Evolutionary conservation across 2,888 invertebrate species (phyloP).

Genomic region (Drosophila merina): DNA sequence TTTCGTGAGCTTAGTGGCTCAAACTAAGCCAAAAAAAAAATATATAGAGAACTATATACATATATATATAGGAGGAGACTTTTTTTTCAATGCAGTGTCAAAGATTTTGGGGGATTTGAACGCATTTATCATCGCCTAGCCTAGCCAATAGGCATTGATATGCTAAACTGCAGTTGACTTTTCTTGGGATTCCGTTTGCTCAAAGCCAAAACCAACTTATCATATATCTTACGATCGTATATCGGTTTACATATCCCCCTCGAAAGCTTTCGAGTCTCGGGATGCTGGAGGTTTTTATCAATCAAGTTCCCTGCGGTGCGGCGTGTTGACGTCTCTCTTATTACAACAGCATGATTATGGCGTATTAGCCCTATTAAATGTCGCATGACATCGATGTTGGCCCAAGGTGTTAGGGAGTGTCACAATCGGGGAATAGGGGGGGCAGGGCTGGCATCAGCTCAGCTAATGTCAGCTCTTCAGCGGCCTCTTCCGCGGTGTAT

Average conservation of each 20-base stretch:
- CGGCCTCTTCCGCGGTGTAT: neutral
- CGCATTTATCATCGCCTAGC: conserved; percentile 69
- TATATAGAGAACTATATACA: neutral
- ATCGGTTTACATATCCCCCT: conserved; percentile 30
- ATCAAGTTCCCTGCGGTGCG: conserved; percentile 72
- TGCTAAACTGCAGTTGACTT: conserved; percentile 50
- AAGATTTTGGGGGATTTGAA: conserved; percentile 50
- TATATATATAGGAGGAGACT: neutral
- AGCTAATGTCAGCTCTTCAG: conserved; percentile 13
- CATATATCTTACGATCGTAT: conserved; percentile 11
- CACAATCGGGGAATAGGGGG: conserved; percentile 43
- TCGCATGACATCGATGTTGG: conserved; percentile 56
- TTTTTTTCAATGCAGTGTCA: conserved; percentile 39
- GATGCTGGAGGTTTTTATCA: conserved; percentile 55
- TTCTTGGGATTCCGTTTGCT: conserved; percentile 21
- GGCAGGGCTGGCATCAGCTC: neutral
- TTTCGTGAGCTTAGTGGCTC: conserved; percentile 44
- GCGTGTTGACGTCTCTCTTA: conserved; percentile 78
- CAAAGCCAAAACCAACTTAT: conserved; percentile 15
- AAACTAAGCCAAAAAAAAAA: neutral
- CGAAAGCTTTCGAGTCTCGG: neutral
- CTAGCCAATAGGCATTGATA: conserved; percentile 41
- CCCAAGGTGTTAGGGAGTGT: conserved; percentile 61
- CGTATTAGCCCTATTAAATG: conserved; percentile 72
- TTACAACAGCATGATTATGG: conserved; percentile 71